These are phyloP conservation scores for Ochropleura plecta DNA, from an alignment of 2,888 invertebrate species.

Conservation along the genomic window DNA sequence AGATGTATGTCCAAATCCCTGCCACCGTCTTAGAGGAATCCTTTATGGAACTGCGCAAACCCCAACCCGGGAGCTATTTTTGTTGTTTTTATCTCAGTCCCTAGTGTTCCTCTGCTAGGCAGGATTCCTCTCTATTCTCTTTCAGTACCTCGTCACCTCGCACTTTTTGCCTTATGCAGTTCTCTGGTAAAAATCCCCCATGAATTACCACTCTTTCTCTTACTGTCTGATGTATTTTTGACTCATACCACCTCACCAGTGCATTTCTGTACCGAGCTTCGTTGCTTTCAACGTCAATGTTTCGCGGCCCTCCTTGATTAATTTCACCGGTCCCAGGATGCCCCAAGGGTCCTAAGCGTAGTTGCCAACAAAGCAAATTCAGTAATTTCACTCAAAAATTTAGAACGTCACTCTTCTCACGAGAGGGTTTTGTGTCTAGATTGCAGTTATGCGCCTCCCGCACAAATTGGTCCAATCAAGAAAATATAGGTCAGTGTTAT, in stretches of 20 bases:
- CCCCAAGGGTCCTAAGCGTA: background rate
- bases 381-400: slow-evolving; percentile 26
- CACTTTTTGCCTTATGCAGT: background rate
- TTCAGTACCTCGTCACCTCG: background rate
- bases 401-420: background rate
- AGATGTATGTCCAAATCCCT: background rate
- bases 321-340: background rate
- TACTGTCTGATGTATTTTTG: background rate
- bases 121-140: background rate
- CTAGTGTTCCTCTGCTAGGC: background rate
- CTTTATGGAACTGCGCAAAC: background rate
- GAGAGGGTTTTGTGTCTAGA: background rate
- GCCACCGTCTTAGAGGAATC: background rate
- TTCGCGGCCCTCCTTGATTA: background rate
- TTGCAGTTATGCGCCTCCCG: slow-evolving; percentile 29
- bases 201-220: background rate
- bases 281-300: background rate
- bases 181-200: background rate
- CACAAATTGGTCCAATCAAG: slow-evolving; percentile 43
- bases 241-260: background rate
- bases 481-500: slow-evolving; percentile 54
- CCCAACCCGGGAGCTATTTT: background rate
- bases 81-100: background rate
- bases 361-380: slow-evolving; percentile 7
- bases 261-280: background rate